Base-by-base conservation (phyloP, 2,113 vertebrate genomes). In the Neolamprologus caudopunctatus region DNA sequence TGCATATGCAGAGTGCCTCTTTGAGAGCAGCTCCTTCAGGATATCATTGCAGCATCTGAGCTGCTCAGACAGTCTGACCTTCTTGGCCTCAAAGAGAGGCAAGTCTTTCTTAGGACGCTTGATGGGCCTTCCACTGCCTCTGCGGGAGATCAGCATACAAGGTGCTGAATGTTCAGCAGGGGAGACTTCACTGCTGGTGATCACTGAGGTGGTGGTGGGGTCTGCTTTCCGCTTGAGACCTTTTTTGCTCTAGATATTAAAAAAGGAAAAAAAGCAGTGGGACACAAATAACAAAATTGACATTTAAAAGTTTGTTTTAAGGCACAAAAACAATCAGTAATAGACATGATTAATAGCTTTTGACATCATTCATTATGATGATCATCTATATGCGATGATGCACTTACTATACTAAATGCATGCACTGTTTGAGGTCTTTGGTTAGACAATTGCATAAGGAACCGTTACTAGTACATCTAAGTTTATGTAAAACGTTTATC, bases 161-260 rank as follows among this genome's bases (percentile, higher is more conserved):
- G 93, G 75, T 84, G 96, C 96, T 63, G 91, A 88, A 80, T 89
- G 94, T 17, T 92, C 80, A 40, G 75, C 8, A 4, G 87, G 83
- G 37, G 94, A 95, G 13, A 88, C 93, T 83, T 97, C 94, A 40
- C 78, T 81, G 17, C 80, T 96, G 88, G 85, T 93, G 55, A 94
- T 83, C 24, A 79, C 9, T 16, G 96, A 94, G 21, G 96, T 78
- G 26, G 85, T 87, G 81, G 96, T 95, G 13, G 97, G 95, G 80
- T 98, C 97, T 78, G 96, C 96, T 95, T 98, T 98, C 90, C 97
- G 97, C 94, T 98, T 99, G 33, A 98, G 95, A 66, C 96, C 96
- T 78, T 95, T 98, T 92, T 96, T 97, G 53, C 91, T 89, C 98
- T 98, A 86, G 75, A 88, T 83, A 75, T 61, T 80, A 63, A 63